Percentiles rank a stretch among this genome's conserved stretches.
Evolutionary conservation across 1,140 invertebrate genomes (phyloP).

Genomic region (Proctacanthus coquilletti): DNA sequence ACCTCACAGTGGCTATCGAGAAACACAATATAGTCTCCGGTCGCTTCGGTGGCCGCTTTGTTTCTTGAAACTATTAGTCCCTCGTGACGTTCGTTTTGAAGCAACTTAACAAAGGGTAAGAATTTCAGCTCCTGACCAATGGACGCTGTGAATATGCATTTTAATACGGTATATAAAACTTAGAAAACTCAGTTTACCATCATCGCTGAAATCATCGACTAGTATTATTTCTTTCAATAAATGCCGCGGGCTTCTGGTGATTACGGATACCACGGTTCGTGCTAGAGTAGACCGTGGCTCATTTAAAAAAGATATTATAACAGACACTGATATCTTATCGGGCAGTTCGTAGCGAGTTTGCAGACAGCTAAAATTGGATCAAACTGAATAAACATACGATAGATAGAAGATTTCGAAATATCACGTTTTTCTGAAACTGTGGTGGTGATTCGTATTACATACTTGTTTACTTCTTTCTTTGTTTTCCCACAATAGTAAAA

Average conservation of each 20-base stretch:
- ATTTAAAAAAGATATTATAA: conserved; percentile 74
- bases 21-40: conserved; percentile 57
- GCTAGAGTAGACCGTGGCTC: conserved; percentile 68
- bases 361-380: conserved; percentile 1
- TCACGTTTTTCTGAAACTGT: too few relatives aligned
- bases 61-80: conserved; percentile 62
- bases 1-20: conserved; percentile 75
- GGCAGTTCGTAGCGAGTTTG: conserved; percentile 2
- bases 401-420: conserved; percentile 2
- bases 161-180: not conserved
- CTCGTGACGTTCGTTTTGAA: conserved; percentile 55
- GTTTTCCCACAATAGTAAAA: not conserved
- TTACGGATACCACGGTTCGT: conserved; percentile 52
- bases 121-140: conserved; percentile 16
- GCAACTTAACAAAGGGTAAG: conserved; percentile 43
- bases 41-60: conserved; percentile 44
- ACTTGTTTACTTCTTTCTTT: conserved; percentile 3
- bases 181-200: conserved; percentile 31
- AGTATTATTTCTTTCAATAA: conserved; percentile 83
- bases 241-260: conserved; percentile 58
- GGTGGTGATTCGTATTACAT: too few relatives aligned
- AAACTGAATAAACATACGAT: conserved; percentile 2
- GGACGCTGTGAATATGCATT: not conserved
- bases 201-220: conserved; percentile 79
- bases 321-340: conserved; percentile 34